A percentile compares a stretch with the other conserved stretches of the same genome.
Evolutionary conservation across 2,797 vertebrate species (phyloP).

Genomic region (Aquila chrysaetos): DNA sequence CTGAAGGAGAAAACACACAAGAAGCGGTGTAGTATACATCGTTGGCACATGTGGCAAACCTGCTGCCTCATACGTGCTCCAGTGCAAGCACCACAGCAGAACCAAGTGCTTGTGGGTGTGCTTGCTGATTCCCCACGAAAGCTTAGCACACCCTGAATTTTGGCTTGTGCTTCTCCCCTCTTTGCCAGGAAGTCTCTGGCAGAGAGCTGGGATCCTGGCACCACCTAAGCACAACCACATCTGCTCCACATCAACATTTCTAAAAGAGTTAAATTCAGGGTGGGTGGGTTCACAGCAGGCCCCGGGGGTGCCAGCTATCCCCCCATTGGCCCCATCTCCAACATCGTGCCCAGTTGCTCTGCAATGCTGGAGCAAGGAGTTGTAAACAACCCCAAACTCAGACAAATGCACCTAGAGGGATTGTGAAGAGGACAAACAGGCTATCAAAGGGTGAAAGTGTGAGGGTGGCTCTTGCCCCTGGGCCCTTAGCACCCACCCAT

Average conservation of each 20-base stretch:
- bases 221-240: not conserved
- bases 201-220: not conserved
- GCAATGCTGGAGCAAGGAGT: not conserved
- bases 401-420: not conserved
- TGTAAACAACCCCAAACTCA: not conserved
- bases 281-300: not conserved
- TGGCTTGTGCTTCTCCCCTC: rapidly evolving
- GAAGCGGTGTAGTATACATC: rapidly evolving
- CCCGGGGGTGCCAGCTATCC: not conserved
- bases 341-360: not conserved
- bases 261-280: not conserved
- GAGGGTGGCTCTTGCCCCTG: not conserved
- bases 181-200: not conserved
- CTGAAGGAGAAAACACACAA: not conserved
- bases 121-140: not conserved
- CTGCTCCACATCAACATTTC: not conserved
- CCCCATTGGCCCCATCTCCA: rapidly evolving
- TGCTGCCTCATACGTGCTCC: rapidly evolving
- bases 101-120: not conserved
- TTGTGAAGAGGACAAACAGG: rapidly evolving
- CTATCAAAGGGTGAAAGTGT: not conserved
- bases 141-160: not conserved
- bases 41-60: not conserved
- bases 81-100: rapidly evolving
- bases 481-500: not conserved